phyloP scores from a whole-genome alignment of 2,797 vertebrate species.

The Tachyglossus aculeatus region DNA sequence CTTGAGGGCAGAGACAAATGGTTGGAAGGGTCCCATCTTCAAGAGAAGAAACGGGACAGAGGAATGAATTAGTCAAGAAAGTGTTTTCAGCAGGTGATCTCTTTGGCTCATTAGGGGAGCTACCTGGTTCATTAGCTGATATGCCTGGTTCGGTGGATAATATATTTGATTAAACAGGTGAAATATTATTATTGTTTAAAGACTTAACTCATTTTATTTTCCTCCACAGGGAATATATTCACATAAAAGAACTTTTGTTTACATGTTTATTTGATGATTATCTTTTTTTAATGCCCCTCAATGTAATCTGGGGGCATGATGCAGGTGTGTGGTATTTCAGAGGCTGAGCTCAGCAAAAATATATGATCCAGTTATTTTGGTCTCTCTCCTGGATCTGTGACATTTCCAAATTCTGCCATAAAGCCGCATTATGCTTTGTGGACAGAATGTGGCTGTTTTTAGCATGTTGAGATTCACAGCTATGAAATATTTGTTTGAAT shows the following conservation, averaged over 20 bases:
- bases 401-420: conserved; percentile 2
- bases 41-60: neutral
- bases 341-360: neutral
- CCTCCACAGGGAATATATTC: neutral
- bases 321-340: neutral
- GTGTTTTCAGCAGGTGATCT: conserved; percentile 34
- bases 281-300: neutral
- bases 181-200: conserved; percentile 22
- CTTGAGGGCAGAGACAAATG: neutral
- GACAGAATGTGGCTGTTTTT: conserved; percentile 27
- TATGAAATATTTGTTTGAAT: conserved; percentile 17
- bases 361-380: neutral
- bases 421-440: conserved; percentile 18
- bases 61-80: neutral
- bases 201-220: neutral
- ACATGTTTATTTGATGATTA: neutral
- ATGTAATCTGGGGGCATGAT: neutral
- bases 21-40: neutral
- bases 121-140: conserved; percentile 29
- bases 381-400: neutral
- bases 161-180: conserved; percentile 33
- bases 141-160: conserved; percentile 40
- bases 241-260: conserved; percentile 16
- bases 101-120: conserved; percentile 11
- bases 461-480: conserved; percentile 5